Conservation (phyloP, 2,113 vertebrate species). For the Laticauda laticaudata region DNA sequence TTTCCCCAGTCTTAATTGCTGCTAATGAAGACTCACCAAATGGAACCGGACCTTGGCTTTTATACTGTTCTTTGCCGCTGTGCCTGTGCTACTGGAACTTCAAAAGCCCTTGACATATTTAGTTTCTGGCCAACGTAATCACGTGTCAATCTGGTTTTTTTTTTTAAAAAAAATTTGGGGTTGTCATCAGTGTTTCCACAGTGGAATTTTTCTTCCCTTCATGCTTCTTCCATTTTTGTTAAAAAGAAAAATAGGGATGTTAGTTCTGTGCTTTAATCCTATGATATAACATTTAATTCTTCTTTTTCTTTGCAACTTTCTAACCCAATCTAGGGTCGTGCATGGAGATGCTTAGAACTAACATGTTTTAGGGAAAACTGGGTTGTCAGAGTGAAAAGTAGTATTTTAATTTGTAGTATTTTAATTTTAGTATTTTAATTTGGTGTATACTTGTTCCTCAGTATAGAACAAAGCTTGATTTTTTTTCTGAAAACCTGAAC, state of each 20-base stretch:
- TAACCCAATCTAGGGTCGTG: constrained; percentile 3
- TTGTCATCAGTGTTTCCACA: background rate
- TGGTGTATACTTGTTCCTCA: background rate
- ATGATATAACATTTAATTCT: background rate
- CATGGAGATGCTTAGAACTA: background rate
- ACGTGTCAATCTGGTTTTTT: constrained; percentile 26
- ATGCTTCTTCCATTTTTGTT: background rate
- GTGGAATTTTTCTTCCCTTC: background rate
- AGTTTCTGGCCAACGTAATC: background rate
- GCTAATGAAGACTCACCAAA: constrained; percentile 74
- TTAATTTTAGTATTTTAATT: background rate
- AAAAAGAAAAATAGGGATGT: background rate
- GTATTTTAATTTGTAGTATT: background rate
- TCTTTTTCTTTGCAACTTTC: background rate
- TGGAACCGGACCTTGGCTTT: constrained; percentile 77
- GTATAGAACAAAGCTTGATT: background rate
- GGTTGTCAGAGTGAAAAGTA: background rate
- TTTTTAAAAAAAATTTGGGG: background rate
- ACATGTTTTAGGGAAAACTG: background rate
- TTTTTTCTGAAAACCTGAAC: background rate
- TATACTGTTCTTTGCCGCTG: constrained; percentile 89
- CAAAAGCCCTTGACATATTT: constrained; percentile 42
- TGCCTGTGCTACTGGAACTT: constrained; percentile 86
- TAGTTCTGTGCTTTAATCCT: background rate
- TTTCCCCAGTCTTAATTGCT: constrained; percentile 68